Evolutionary conservation across 2,888 invertebrate genomes (phyloP).

Genomic region (Sarcophaga subvicina): DNA sequence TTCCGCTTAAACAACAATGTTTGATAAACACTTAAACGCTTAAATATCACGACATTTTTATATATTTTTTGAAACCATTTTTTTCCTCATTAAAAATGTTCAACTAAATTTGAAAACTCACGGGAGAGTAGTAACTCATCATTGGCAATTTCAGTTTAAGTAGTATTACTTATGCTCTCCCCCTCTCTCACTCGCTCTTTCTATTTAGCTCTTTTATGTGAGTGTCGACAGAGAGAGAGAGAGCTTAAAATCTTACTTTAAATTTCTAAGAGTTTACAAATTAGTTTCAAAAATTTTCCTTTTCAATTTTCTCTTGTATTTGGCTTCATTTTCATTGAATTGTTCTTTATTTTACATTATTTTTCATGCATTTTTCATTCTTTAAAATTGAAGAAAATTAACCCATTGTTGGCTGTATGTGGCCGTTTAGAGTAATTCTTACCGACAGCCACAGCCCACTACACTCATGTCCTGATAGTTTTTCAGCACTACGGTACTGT

Average conservation of each 20-base stretch:
- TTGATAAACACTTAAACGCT: slow-evolving; percentile 54
- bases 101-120: slow-evolving; percentile 33
- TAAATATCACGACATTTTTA: slow-evolving; percentile 63
- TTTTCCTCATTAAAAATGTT: background rate
- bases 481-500: slow-evolving; percentile 97
- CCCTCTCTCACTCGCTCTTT: too few species aligned
- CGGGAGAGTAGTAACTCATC: background rate
- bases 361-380: slow-evolving; percentile 68
- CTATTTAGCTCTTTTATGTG: background rate
- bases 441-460: slow-evolving; percentile 98
- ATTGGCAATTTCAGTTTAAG: background rate
- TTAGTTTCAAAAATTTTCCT: background rate
- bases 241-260: background rate
- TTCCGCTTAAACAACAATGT: background rate
- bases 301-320: slow-evolving; percentile 37
- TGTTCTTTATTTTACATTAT: slow-evolving; percentile 49
- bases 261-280: background rate
- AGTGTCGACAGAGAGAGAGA: background rate
- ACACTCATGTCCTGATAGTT: slow-evolving; percentile 99
- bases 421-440: slow-evolving; percentile 76
- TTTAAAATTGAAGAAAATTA: slow-evolving; percentile 21
- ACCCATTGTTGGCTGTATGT: slow-evolving; percentile 38
- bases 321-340: slow-evolving; percentile 71
- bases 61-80: slow-evolving; percentile 37
- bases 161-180: too few species aligned